Evolutionary conservation across 37 sponge, comb jelly and placozoan species (phyloP).

Genomic region (Aplysina aerophoba): DNA sequence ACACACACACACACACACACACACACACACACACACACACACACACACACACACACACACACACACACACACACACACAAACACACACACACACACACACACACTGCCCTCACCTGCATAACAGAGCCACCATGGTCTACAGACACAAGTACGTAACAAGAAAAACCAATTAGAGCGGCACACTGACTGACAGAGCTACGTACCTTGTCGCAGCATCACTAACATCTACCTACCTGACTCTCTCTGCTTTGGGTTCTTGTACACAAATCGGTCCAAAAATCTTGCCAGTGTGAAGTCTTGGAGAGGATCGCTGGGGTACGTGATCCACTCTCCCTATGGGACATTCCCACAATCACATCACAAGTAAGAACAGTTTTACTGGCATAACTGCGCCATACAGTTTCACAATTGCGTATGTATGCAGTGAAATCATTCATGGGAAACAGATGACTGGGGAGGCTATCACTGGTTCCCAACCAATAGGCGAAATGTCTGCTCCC

Average conservation of each 20-base stretch:
- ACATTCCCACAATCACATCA: neutral
- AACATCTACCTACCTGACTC: slow-evolving; percentile 40
- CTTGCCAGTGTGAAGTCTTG: slow-evolving; percentile 89
- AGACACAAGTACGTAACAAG: neutral
- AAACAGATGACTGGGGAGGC: no score
- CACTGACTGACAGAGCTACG: neutral
- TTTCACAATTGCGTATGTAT: no score
- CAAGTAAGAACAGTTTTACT: neutral
- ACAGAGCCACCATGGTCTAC: slow-evolving; percentile 93
- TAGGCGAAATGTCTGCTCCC: no score
- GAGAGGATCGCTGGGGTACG: slow-evolving; percentile 90
- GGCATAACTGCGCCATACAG: no score
- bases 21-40: no score
- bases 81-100: neutral
- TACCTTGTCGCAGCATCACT: neutral
- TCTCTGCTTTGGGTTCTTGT: slow-evolving; percentile 93
- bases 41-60: no score
- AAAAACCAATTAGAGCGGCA: neutral
- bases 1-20: neutral
- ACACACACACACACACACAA: no score
- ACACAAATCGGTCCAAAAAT: slow-evolving; percentile 95
- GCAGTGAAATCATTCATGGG: no score
- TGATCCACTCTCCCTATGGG: slow-evolving; percentile 62
- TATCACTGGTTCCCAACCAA: no score
- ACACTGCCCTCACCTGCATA: slow-evolving; percentile 74